These are phyloP conservation scores for Haemorhous mexicanus DNA, from an alignment of 2,113 vertebrate genomes.

Conservation along the genomic window DNA sequence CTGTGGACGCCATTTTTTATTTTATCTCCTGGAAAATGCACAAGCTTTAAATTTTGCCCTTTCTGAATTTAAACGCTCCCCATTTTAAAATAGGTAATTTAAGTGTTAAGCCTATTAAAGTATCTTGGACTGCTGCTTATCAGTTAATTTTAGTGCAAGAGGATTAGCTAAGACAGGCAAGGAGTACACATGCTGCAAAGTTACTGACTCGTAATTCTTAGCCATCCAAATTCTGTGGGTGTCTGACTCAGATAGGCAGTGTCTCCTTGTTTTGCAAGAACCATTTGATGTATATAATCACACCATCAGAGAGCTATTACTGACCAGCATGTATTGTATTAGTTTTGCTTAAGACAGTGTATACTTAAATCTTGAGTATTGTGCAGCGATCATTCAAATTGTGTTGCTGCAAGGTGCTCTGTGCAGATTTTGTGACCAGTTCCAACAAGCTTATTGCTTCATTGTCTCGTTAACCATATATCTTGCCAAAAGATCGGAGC, in stretches of 20 bases:
- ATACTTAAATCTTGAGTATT: not conserved
- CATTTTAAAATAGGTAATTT: conserved; percentile 32
- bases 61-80: conserved; percentile 20
- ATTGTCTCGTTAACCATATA: not conserved
- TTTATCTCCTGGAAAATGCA: conserved; percentile 14
- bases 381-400: not conserved
- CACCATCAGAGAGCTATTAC: not conserved
- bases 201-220: not conserved
- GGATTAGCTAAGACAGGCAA: not conserved
- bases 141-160: not conserved
- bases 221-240: not conserved
- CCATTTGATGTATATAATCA: not conserved
- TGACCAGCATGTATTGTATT: not conserved
- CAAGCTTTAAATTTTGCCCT: conserved; percentile 8
- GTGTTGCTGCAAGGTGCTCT: not conserved
- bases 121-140: not conserved
- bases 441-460: not conserved
- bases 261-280: not conserved
- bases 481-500: not conserved
- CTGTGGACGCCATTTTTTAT: not conserved
- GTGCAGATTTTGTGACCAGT: not conserved
- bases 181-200: not conserved
- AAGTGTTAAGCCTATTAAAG: conserved; percentile 19
- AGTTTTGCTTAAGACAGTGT: not conserved
- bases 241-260: not conserved